Conservation (phyloP, 2,113 vertebrate species). For the Ceyx melanurus region DNA sequence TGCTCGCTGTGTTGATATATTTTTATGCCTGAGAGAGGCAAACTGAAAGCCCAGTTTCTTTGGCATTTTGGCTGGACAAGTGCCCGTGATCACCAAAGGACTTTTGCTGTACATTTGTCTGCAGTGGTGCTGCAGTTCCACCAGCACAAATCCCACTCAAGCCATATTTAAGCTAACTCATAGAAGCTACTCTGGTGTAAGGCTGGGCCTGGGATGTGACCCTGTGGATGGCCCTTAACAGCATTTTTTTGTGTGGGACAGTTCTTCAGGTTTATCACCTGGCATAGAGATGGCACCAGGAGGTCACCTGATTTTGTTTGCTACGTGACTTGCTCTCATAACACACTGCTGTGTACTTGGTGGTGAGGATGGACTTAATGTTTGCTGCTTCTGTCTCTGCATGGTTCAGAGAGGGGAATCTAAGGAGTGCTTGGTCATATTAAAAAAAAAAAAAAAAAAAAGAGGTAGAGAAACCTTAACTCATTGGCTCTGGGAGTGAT, state of each 20-base stretch:
- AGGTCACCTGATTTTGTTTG: background rate
- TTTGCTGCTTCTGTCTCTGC: background rate
- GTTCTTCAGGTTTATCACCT: background rate
- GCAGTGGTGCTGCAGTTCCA: background rate
- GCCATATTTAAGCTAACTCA: background rate
- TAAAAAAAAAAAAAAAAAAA: background rate
- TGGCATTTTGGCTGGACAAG: background rate
- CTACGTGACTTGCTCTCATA: background rate
- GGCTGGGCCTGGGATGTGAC: rapidly evolving
- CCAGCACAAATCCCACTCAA: background rate
- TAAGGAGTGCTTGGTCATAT: background rate
- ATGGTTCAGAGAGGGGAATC: background rate
- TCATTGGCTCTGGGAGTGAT: background rate
- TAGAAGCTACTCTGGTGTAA: background rate
- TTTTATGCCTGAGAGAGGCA: background rate
- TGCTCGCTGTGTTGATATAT: background rate
- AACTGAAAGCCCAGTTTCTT: background rate
- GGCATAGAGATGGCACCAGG: background rate
- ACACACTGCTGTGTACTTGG: rapidly evolving
- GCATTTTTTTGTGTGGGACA: background rate
- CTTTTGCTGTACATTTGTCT: rapidly evolving
- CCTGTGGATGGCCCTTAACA: background rate
- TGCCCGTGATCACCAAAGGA: background rate
- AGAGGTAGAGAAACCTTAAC: background rate
- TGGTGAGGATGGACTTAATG: background rate